Percentiles rank a stretch among this genome's conserved stretches.
Conservation (phyloP, 2,888 invertebrate species). For the Venusia cambrica region DNA sequence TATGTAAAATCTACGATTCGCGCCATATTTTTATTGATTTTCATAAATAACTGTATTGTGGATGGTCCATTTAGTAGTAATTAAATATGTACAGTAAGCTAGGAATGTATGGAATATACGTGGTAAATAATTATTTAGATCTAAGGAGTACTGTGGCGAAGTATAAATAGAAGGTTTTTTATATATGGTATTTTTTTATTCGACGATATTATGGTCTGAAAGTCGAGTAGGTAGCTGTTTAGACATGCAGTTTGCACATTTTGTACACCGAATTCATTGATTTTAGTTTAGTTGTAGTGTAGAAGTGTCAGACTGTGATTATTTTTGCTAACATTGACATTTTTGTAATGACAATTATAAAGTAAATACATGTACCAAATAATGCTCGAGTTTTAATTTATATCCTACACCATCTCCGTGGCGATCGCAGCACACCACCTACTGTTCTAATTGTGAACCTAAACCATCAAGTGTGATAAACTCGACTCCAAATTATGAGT, state of each 20-base stretch:
- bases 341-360: conserved; percentile 79
- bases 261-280: conserved; percentile 26
- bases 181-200: conserved; percentile 27
- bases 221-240: conserved; percentile 8
- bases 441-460: too few relatives aligned
- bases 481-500: too few relatives aligned
- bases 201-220: conserved; percentile 16
- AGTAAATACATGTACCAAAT: conserved; percentile 76
- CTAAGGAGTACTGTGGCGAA: conserved; percentile 30
- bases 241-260: conserved; percentile 24
- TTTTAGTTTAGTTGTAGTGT: conserved; percentile 31
- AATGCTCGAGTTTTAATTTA: conserved; percentile 23
- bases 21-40: conserved; percentile 43
- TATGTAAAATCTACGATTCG: too few relatives aligned
- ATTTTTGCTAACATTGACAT: conserved; percentile 81
- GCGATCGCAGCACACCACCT: too few relatives aligned
- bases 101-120: conserved; percentile 37
- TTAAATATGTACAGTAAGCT: conserved; percentile 47
- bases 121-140: conserved; percentile 35
- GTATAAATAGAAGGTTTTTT: conserved; percentile 30
- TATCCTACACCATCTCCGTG: too few relatives aligned
- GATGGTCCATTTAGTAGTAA: conserved; percentile 38
- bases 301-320: conserved; percentile 79
- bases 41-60: conserved; percentile 34
- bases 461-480: too few relatives aligned